Conservation (phyloP, 1,140 invertebrate genomes). For the Diorhabda sublineata region DNA sequence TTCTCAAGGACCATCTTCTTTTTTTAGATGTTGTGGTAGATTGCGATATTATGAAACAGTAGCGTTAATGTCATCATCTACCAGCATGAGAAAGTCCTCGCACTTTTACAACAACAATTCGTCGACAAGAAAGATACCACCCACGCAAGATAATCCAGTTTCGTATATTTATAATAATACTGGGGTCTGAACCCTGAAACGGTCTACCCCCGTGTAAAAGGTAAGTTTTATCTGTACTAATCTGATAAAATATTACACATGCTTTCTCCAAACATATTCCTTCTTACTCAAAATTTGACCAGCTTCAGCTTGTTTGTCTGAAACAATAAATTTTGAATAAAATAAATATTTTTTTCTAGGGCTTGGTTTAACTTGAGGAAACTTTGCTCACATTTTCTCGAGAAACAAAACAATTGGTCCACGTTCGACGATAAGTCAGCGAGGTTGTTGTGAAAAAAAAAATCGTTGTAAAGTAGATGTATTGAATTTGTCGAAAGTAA, state of each 20-base stretch:
- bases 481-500: neutral
- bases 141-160: slow-evolving; percentile 65
- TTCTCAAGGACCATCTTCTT: neutral
- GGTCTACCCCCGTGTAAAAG: slow-evolving; percentile 19
- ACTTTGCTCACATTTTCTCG: slow-evolving; percentile 8
- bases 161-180: slow-evolving; percentile 69
- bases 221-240: neutral
- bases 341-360: neutral
- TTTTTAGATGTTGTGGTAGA: slow-evolving; percentile 65
- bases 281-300: no score
- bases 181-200: slow-evolving; percentile 50
- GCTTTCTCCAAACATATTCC: no score
- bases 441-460: slow-evolving; percentile 6
- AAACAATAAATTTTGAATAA: neutral
- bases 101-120: slow-evolving; percentile 68
- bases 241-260: no score
- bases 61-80: slow-evolving; percentile 75
- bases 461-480: neutral
- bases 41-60: slow-evolving; percentile 79
- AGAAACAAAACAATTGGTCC: slow-evolving; percentile 4
- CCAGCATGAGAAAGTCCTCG: slow-evolving; percentile 75
- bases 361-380: slow-evolving; percentile 10
- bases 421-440: slow-evolving; percentile 1
- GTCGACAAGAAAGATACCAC: slow-evolving; percentile 58
- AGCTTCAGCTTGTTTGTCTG: neutral